Conservation (phyloP, 1,140 invertebrate species). For the Campoletis sonorensis region DNA sequence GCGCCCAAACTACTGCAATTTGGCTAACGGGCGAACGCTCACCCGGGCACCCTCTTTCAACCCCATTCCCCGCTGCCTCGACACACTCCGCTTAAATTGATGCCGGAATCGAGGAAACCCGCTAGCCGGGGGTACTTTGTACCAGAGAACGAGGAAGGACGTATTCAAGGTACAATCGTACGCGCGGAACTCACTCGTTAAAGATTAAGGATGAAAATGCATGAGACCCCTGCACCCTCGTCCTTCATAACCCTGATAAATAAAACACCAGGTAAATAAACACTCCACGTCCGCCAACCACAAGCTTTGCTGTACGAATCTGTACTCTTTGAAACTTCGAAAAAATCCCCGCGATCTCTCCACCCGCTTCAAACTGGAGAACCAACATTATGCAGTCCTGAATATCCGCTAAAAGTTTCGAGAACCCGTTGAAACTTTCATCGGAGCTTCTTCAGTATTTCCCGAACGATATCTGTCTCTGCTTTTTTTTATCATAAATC, state of each 20-base stretch:
- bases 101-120: slow-evolving; percentile 42
- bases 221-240: background rate
- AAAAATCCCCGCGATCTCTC: no score
- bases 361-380: no score
- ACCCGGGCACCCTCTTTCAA: background rate
- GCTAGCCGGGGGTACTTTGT: slow-evolving; percentile 11
- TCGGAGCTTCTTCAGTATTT: background rate
- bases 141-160: slow-evolving; percentile 22
- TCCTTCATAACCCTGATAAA: background rate
- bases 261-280: no score
- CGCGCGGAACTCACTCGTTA: slow-evolving; percentile 3
- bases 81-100: slow-evolving; percentile 39
- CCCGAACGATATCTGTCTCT: background rate
- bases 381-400: background rate
- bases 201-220: background rate
- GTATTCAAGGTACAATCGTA: slow-evolving; percentile 5
- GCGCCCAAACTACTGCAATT: slow-evolving; percentile 61
- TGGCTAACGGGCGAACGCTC: slow-evolving; percentile 51
- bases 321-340: no score
- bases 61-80: background rate
- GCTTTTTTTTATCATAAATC: background rate
- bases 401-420: background rate
- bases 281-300: no score
- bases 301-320: no score
- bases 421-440: slow-evolving; percentile 8